Evolutionary conservation across 1,140 invertebrate species (phyloP).

Genomic region (Pararge aegeria): DNA sequence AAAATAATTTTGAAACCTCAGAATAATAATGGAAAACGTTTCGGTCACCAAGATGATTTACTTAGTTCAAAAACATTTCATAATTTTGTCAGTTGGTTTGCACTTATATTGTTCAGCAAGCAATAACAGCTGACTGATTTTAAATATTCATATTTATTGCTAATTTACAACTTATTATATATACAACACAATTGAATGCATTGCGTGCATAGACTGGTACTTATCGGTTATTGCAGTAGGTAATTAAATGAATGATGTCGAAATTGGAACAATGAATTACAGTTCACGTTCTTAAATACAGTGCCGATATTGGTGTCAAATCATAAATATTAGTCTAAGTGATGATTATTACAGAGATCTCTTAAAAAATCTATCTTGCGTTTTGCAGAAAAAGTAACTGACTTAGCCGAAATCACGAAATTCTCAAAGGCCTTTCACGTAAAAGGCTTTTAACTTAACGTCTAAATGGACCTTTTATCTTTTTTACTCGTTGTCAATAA

Average conservation of each 20-base stretch:
- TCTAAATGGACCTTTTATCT: neutral
- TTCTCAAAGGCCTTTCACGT: neutral
- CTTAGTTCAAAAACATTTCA: neutral
- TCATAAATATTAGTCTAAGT: neutral
- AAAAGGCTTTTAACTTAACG: neutral
- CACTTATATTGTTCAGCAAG: neutral
- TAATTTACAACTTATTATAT: conserved; percentile 12
- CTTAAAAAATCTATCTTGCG: too few relatives aligned
- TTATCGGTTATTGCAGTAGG: conserved; percentile 39
- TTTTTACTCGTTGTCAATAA: neutral
- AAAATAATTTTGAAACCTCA: neutral
- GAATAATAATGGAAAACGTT: neutral
- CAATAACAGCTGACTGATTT: neutral
- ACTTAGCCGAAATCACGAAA: neutral
- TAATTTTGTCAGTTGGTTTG: neutral
- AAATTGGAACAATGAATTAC: conserved; percentile 61
- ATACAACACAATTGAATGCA: conserved; percentile 29
- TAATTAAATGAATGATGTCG: conserved; percentile 64
- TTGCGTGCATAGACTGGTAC: conserved; percentile 41
- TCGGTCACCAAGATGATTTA: neutral
- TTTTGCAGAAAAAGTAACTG: neutral
- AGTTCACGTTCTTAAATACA: conserved; percentile 29
- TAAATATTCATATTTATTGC: conserved; percentile 1
- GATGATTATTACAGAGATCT: too few relatives aligned
- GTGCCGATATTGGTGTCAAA: neutral